Evolutionary conservation across 2,113 vertebrate species (phyloP).

Genomic region (Pachyramphus minor): DNA sequence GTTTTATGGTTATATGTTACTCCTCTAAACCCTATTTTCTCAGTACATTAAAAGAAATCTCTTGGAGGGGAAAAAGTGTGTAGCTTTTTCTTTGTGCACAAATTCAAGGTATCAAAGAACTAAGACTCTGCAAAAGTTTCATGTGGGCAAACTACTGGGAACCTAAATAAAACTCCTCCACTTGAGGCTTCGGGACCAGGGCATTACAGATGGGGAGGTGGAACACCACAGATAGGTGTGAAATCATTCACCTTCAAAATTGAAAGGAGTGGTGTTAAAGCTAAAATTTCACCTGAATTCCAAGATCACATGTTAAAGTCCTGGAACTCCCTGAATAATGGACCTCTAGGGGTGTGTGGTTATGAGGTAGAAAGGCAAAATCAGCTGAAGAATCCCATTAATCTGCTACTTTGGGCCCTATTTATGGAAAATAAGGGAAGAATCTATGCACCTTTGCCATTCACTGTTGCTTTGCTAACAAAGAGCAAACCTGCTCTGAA

Average conservation of each 20-base stretch:
- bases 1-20: neutral
- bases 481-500: neutral
- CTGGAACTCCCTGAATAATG: neutral
- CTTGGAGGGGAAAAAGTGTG: neutral
- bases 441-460: neutral
- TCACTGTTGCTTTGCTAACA: neutral
- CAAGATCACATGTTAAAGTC: neutral
- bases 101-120: neutral
- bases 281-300: neutral
- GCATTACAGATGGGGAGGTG: rapidly evolving
- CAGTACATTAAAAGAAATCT: neutral
- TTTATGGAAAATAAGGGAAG: neutral
- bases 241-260: neutral
- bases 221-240: neutral
- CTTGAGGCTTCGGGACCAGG: neutral
- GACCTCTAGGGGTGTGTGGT: neutral
- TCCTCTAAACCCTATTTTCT: neutral
- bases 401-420: neutral
- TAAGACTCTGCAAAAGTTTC: neutral
- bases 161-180: neutral
- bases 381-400: neutral
- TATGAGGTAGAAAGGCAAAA: neutral
- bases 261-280: neutral
- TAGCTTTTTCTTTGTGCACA: neutral
- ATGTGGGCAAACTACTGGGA: neutral